phyloP scores from a whole-genome alignment of 2,797 vertebrate genomes.

The Todus mexicanus region DNA sequence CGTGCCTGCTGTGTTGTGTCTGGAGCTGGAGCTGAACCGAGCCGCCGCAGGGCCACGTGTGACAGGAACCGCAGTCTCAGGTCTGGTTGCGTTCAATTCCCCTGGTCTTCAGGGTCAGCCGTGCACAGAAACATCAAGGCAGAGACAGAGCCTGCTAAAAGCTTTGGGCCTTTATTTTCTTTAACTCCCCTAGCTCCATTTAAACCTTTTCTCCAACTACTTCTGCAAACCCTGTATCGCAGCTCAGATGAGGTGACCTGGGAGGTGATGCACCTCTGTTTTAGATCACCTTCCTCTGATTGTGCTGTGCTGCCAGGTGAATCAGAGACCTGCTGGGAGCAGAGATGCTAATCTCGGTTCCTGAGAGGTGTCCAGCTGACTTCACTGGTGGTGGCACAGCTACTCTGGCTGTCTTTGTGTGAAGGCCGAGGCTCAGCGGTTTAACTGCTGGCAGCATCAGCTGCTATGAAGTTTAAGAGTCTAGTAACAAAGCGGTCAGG shows the following conservation, averaged over 20 bases:
- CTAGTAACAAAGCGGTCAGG: background rate
- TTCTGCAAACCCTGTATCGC: background rate
- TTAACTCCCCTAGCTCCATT: background rate
- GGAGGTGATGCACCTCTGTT: background rate
- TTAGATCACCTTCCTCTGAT: background rate
- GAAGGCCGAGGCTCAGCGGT: background rate
- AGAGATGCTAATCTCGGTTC: background rate
- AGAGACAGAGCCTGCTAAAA: slow-evolving; percentile 2
- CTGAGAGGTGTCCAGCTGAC: background rate
- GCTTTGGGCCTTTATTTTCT: background rate
- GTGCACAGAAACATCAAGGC: background rate
- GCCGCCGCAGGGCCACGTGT: background rate
- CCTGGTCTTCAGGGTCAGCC: background rate
- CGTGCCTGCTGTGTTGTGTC: background rate
- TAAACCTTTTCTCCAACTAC: background rate
- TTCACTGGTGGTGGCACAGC: background rate
- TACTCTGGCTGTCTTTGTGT: background rate
- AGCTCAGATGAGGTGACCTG: background rate
- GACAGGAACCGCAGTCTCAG: background rate
- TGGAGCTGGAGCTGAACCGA: background rate
- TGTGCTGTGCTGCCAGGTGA: background rate
- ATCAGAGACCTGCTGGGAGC: background rate
- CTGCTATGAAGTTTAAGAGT: background rate
- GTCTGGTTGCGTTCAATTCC: slow-evolving; percentile 5
- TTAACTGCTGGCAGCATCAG: background rate